Evolutionary conservation across 2,797 vertebrate species (phyloP), one percentile per base, ranked within the genome.

Genomic region (Sciurus carolinensis): DNA sequence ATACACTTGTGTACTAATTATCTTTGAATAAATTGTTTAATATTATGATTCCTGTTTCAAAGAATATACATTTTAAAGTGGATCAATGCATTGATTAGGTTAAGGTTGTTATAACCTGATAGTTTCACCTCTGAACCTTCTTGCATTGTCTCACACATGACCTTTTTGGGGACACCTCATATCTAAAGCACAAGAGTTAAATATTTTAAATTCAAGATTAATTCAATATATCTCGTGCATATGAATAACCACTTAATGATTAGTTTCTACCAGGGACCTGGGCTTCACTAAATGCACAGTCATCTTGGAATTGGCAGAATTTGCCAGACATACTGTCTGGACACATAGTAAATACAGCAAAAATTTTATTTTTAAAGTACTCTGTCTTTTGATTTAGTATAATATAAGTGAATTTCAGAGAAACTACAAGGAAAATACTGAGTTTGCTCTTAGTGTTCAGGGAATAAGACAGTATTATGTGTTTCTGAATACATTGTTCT

Each of bases 391-490:
- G 9, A 69, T 39, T 81, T 87, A 87, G 14, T 36, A 0, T 64
- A n/a, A n/a, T 82, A 15, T n/a, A 87, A 91, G 28, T 80, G 77
- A 89, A 92, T 81, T 3, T 72, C 2, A 91, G 47, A 82, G 59
- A 91, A 93, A 94, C 92, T 69, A 42, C 14, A 80, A 96, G 33
- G 15, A 64, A 66, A 33, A 84, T 87, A 47, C 22, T 73, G 30
- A 81, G 0, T 17, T 82, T 69, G 64, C 2, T 75, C 22, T 1
- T 77, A 20, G 12, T 50, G 8, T 62, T 87, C 33, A 73, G 30
- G 18, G 18, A 76, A 73, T 87, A 2, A 77, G 66, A 69, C 1
- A 47, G 24, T 7, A 57, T 33, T 83, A 47, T 22, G 26, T 71
- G 33, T 50, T 77, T 22, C 17, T 36, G 1, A 76, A 18, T 64